Evolutionary conservation across 92 coral and sea anemone species (phyloP).

Genomic region (Zoanthus gigantus): DNA sequence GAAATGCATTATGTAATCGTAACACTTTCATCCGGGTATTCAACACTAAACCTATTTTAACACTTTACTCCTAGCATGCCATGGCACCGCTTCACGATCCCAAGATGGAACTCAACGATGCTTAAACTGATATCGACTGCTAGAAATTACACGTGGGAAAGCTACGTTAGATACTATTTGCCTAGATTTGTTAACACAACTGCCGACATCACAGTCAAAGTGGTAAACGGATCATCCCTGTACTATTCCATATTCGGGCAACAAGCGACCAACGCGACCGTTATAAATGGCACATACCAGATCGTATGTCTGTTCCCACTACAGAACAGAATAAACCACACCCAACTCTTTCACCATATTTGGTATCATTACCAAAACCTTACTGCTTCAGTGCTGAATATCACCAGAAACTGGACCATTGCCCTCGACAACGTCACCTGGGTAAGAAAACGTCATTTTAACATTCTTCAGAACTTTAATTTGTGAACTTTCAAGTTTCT

Average conservation of each 20-base stretch:
- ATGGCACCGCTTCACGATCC: conserved; percentile 64
- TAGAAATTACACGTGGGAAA: conserved; percentile 70
- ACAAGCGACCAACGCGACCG: conserved; percentile 41
- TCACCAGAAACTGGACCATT: conserved; percentile 54
- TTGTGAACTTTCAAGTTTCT: too few species aligned
- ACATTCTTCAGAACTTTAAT: too few species aligned
- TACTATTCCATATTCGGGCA: background rate
- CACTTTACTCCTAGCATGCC: conserved; percentile 57
- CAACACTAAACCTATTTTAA: background rate
- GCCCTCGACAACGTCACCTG: conserved; percentile 40
- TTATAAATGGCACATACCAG: conserved; percentile 20
- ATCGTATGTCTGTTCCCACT: conserved; percentile 36
- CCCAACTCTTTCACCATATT: conserved; percentile 25
- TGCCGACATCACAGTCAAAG: conserved; percentile 1
- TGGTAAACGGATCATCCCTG: conserved; percentile 30
- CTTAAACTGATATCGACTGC: conserved; percentile 31
- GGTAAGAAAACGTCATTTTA: background rate
- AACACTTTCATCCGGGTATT: too few species aligned
- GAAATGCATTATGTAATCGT: too few species aligned
- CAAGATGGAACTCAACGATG: conserved; percentile 71
- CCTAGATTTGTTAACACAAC: conserved; percentile 54
- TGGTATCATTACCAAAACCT: conserved; percentile 37
- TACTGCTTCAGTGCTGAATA: conserved; percentile 59
- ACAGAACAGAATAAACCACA: conserved; percentile 47
- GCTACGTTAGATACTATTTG: conserved; percentile 46